Evolutionary conservation across 2,797 vertebrate genomes (phyloP), one percentile per base, ranked within the genome.

Genomic region (Hephaestus fuliginosus): DNA sequence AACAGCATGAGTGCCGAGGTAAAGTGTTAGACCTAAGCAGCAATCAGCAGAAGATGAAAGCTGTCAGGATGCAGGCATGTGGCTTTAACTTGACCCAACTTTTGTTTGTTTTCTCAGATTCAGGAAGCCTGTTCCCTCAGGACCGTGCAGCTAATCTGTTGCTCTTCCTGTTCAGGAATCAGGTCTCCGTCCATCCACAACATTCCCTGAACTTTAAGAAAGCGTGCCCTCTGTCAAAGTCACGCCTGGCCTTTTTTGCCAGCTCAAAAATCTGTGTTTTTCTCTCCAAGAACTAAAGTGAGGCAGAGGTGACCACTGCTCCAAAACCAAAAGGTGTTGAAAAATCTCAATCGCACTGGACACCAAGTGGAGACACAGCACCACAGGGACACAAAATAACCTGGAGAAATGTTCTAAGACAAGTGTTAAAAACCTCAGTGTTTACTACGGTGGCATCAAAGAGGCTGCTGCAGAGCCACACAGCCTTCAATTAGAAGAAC

Each of bases 101-200:
- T 51, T 3, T 73, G 70, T 86, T 87, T 88, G 56, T 84, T 78
- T 69, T 81, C 75, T 68, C 66, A 57, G 56, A 72, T 58, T 20
- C 83, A 86, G 83, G 89, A 90, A 92, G 74, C 67, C 44, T 7
- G 5, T 8, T 84, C 77, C 78, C 80, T 66, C 28, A 51, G 68
- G 75, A 83, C 70, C 6, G 30, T 56, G 43, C 58, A 53, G 58
- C 71, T 86, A 62, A 86, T 90, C 85, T 85, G 33, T 69, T 56
- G 22, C 70, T 90, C 72, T 87, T 83, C 73, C 89, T 68, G n/a
- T 76, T 56, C 73, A 80, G 86, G 83, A 88, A 62, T 60, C 67
- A 51, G 12, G 62, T 58, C 69, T 73, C 66, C 1, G 2, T 70
- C 76, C 69, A 73, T 44, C 30, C 43, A 85, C 52, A 78, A 83